Conservation (phyloP, 1,140 invertebrate genomes). For the Camponotus floridanus region DNA sequence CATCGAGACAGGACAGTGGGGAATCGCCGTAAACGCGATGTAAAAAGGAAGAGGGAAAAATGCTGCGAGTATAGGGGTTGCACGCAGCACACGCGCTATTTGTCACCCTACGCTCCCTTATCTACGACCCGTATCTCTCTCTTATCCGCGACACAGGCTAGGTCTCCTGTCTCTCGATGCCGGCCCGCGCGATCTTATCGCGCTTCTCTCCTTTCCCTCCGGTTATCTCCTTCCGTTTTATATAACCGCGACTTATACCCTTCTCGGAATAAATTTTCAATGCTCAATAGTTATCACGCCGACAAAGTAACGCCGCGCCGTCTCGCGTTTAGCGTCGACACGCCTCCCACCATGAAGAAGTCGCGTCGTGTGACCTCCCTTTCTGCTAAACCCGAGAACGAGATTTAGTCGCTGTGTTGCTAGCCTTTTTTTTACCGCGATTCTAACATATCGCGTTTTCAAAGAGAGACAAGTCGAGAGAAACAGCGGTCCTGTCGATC, state of each 20-base stretch:
- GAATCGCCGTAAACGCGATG: constrained; percentile 69
- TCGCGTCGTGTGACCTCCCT: neutral
- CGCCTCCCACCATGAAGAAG: constrained; percentile 28
- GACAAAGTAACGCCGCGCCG: constrained; percentile 70
- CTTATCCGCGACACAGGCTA: constrained; percentile 66
- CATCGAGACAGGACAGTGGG: constrained; percentile 75
- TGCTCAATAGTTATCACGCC: constrained; percentile 76
- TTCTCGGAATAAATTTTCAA: constrained; percentile 74
- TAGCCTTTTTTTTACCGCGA: neutral
- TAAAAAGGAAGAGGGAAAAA: constrained; percentile 50
- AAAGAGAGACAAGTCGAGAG: constrained; percentile 2
- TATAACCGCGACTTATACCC: constrained; percentile 67
- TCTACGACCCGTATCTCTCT: constrained; percentile 72
- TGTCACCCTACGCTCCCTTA: constrained; percentile 71
- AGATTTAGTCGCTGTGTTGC: constrained; percentile 12
- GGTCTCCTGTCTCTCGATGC: constrained; percentile 65
- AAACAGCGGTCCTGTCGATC: neutral
- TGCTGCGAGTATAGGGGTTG: constrained; percentile 60
- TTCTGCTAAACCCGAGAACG: neutral
- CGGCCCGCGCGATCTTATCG: constrained; percentile 71
- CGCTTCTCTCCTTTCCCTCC: neutral
- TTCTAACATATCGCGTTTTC: neutral
- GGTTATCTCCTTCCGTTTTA: constrained; percentile 69
- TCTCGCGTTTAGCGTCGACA: constrained; percentile 54
- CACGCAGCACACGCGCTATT: constrained; percentile 73